Percentiles rank a stretch among this genome's conserved stretches.
Evolutionary conservation across 2,888 invertebrate species (phyloP).

Genomic region (Exephanes ischioxanthus): DNA sequence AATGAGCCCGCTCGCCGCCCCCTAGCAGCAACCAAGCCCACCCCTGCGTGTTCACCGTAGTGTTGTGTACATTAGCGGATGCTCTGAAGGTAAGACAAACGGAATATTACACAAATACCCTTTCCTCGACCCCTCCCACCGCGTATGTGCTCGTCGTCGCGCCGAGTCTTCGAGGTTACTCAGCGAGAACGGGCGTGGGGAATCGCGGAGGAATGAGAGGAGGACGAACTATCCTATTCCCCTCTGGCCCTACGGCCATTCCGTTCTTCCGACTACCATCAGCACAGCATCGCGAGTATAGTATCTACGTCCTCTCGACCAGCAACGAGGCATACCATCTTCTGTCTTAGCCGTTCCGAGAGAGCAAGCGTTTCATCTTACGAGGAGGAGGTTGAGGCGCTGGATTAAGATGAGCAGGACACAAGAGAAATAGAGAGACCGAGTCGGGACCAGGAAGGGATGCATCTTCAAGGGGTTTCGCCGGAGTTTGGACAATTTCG

Average conservation of each 20-base stretch:
- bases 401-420: constrained; percentile 50
- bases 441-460: constrained; percentile 71
- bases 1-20: constrained; percentile 70
- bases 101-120: constrained; percentile 85
- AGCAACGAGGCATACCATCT: constrained; percentile 65
- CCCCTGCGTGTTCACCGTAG: constrained; percentile 70
- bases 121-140: constrained; percentile 66
- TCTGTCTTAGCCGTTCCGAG: constrained; percentile 62
- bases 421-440: constrained; percentile 71
- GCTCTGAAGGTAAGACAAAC: constrained; percentile 85
- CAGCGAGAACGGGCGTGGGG: constrained; percentile 44
- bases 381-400: constrained; percentile 59
- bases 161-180: constrained; percentile 63
- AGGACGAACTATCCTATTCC: constrained; percentile 52
- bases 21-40: constrained; percentile 65
- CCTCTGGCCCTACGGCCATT: constrained; percentile 67
- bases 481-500: constrained; percentile 82
- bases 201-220: constrained; percentile 52
- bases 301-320: constrained; percentile 60
- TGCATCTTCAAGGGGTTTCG: constrained; percentile 79
- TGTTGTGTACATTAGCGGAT: constrained; percentile 85
- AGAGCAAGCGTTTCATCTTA: constrained; percentile 81
- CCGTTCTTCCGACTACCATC: constrained; percentile 61
- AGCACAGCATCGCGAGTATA: constrained; percentile 46
- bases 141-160: constrained; percentile 58